phyloP scores from a whole-genome alignment of 2,888 invertebrate genomes.

The Gisinianus flammeolus region DNA sequence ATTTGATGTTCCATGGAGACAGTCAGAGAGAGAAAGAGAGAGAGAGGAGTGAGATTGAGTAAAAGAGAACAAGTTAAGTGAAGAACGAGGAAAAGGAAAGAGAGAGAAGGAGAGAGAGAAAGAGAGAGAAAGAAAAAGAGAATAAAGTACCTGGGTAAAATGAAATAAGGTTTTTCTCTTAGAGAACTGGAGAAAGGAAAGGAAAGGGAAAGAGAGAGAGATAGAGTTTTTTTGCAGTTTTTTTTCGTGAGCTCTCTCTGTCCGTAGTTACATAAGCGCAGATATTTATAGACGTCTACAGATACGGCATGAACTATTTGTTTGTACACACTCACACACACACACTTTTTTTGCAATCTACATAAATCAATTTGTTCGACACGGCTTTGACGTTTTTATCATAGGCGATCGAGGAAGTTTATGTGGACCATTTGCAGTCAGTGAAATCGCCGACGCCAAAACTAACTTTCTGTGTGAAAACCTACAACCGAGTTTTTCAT shows the following conservation, averaged over 20 bases:
- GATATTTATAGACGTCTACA: not conserved
- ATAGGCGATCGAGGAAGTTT: constrained; percentile 94
- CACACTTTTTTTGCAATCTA: constrained; percentile 27
- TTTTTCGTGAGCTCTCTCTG: not conserved
- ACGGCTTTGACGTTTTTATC: constrained; percentile 50
- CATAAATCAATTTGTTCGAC: constrained; percentile 55
- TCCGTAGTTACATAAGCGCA: not conserved
- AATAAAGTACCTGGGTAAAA: constrained; percentile 10
- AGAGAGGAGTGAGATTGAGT: not conserved
- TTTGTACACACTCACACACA: not conserved
- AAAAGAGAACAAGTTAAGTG: not conserved
- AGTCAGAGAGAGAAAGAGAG: too few species aligned
- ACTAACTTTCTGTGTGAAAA: constrained; percentile 93
- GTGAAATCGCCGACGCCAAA: constrained; percentile 90
- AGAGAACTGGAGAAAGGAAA: not conserved
- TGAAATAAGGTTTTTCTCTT: constrained; percentile 8
- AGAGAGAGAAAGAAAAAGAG: not conserved
- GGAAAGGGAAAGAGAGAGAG: not conserved
- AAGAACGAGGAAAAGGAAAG: not conserved
- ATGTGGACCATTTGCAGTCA: constrained; percentile 91
- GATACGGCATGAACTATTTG: not conserved
- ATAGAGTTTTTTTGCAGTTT: not conserved
- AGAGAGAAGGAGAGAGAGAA: not conserved
- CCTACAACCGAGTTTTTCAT: constrained; percentile 85
- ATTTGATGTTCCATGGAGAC: not conserved